Percentiles rank a stretch among this genome's conserved stretches.
These are phyloP conservation scores for Pristionchus arcanus DNA, from an alignment of 2,888 invertebrate species.

Conservation along the genomic window DNA sequence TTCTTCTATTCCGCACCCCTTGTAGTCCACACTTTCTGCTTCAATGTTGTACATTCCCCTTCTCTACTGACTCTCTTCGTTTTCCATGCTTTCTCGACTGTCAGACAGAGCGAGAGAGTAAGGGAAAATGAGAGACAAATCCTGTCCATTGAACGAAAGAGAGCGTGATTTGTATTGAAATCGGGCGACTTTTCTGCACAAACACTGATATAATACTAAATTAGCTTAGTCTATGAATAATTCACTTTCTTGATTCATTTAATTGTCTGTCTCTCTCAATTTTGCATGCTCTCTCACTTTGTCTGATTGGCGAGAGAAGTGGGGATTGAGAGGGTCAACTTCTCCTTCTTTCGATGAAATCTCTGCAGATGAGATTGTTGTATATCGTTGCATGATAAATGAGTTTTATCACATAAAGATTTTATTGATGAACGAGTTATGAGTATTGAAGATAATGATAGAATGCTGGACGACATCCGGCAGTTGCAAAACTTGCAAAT, in stretches of 20 bases:
- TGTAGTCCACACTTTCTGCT: constrained; percentile 15
- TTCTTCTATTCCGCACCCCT: background rate
- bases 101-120: background rate
- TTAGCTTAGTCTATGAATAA: background rate
- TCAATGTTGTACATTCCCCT: constrained; percentile 42
- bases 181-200: constrained; percentile 7
- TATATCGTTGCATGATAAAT: constrained; percentile 30
- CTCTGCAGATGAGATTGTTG: background rate
- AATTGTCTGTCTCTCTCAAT: no score
- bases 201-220: constrained; percentile 23
- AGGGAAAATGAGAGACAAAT: background rate
- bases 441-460: background rate
- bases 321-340: background rate
- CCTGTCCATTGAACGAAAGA: constrained; percentile 6
- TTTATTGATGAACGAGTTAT: background rate
- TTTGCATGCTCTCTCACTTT: no score
- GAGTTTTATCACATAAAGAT: background rate
- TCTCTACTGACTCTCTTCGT: background rate
- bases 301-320: no score
- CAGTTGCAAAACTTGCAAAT: no score
- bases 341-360: background rate
- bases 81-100: background rate
- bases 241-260: background rate
- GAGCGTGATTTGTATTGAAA: constrained; percentile 45
- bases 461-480: no score